phyloP scores from a whole-genome alignment of 2,888 invertebrate species.

The Laothoe populi region DNA sequence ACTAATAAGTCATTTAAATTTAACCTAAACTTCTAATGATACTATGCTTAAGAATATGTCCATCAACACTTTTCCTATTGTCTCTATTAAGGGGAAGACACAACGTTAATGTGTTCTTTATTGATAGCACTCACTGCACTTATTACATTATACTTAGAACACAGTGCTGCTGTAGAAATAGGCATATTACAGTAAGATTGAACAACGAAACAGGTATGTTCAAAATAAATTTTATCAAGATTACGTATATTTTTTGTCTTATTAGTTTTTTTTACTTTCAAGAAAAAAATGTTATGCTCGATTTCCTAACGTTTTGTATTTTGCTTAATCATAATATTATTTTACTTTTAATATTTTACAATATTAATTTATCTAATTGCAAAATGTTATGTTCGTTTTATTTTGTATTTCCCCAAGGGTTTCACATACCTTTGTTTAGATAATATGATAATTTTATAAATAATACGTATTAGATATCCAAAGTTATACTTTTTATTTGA shows the following conservation, averaged over 20 bases:
- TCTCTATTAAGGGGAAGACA: too few relatives aligned
- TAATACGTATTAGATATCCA: neutral
- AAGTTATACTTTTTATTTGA: conserved; percentile 2
- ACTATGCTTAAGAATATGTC: too few relatives aligned
- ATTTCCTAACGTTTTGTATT: neutral
- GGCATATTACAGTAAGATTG: neutral
- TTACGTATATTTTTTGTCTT: neutral
- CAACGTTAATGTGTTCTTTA: too few relatives aligned
- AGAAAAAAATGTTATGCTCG: neutral
- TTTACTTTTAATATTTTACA: too few relatives aligned
- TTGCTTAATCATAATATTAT: too few relatives aligned
- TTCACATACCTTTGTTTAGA: neutral
- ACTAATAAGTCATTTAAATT: too few relatives aligned
- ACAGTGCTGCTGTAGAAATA: neutral
- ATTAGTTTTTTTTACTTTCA: neutral
- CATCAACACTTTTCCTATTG: too few relatives aligned
- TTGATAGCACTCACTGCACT: too few relatives aligned
- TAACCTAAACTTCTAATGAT: too few relatives aligned
- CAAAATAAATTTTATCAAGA: neutral
- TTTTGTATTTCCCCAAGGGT: too few relatives aligned
- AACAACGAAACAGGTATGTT: neutral
- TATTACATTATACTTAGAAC: conserved; percentile 11
- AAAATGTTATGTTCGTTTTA: neutral
- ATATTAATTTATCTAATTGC: too few relatives aligned
- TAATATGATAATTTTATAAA: too few relatives aligned